Evolutionary conservation across 2,113 vertebrate species (phyloP).

Genomic region (Orthonyx spaldingii): DNA sequence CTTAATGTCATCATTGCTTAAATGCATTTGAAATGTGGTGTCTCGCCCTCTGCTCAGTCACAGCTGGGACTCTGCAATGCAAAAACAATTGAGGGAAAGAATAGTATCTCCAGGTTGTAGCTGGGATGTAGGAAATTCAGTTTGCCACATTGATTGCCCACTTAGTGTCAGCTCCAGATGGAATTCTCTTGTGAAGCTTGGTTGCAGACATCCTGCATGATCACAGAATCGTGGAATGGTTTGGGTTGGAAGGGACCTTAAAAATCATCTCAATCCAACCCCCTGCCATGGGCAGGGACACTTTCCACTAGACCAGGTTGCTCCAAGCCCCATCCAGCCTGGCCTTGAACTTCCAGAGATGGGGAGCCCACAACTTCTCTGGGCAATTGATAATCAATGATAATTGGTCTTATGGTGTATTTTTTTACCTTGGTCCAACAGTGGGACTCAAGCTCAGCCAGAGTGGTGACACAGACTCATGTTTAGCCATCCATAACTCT

Average conservation of each 20-base stretch:
- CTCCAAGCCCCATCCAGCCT: neutral
- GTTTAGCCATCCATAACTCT: neutral
- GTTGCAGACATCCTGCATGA: neutral
- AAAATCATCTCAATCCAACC: neutral
- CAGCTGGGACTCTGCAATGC: neutral
- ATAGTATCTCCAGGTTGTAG: neutral
- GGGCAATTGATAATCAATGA: neutral
- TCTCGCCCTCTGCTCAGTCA: neutral
- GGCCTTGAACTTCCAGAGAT: neutral
- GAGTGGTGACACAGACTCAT: neutral
- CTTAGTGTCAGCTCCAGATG: neutral
- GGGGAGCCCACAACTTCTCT: neutral
- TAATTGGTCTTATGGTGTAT: rapidly evolving
- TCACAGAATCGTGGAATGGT: neutral
- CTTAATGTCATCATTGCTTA: neutral
- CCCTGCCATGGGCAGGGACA: neutral
- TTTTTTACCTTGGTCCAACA: neutral
- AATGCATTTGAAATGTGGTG: neutral
- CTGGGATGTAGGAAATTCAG: neutral
- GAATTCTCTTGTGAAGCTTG: neutral
- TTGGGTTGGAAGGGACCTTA: neutral
- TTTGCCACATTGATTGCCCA: neutral
- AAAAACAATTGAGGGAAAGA: neutral
- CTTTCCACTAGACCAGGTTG: neutral
- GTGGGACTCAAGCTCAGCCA: neutral